A percentile compares a stretch with the other conserved stretches of the same genome.
phyloP scores from a whole-genome alignment of 1,140 invertebrate species.

The Drosophila yakuba region DNA sequence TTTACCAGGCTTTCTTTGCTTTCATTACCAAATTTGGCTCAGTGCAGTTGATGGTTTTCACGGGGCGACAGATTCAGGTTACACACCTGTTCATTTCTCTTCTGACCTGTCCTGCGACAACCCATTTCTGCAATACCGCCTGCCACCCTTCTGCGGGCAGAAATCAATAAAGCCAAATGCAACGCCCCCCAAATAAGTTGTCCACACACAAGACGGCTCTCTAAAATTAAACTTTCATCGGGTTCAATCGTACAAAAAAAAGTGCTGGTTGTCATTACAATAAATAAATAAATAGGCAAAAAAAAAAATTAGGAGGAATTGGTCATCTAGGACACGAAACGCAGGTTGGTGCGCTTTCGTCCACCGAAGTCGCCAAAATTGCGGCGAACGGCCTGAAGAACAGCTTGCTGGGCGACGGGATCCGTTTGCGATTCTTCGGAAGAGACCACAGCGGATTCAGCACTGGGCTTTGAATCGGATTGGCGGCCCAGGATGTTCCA shows the following conservation, averaged over 20 bases:
- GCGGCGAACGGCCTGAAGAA: conserved; percentile 42
- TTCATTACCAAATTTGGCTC: background rate
- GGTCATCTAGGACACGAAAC: conserved; percentile 50
- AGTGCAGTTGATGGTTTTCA: conserved; percentile 10
- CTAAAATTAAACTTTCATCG: conserved; percentile 18
- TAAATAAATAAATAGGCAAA: conserved; percentile 72
- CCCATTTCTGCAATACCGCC: background rate
- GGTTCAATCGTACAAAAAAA: conserved; percentile 28
- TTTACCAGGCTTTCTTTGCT: background rate
- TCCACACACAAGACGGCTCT: conserved; percentile 10
- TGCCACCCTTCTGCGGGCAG: background rate
- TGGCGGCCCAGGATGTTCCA: conserved; percentile 75
- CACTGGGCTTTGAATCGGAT: background rate
- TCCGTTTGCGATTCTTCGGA: conserved; percentile 16
- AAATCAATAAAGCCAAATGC: conserved; percentile 22
- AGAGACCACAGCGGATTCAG: background rate
- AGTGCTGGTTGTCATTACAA: conserved; percentile 28
- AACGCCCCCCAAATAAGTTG: conserved; percentile 14
- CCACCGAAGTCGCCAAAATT: conserved; percentile 59
- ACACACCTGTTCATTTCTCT: conserved; percentile 61
- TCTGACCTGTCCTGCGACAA: conserved; percentile 27
- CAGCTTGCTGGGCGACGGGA: conserved; percentile 31
- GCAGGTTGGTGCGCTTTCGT: conserved; percentile 70
- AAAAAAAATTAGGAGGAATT: conserved; percentile 39
- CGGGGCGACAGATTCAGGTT: conserved; percentile 52